Evolutionary conservation across 2,888 invertebrate genomes (phyloP).

Genomic region (Brachylomia viminalis): DNA sequence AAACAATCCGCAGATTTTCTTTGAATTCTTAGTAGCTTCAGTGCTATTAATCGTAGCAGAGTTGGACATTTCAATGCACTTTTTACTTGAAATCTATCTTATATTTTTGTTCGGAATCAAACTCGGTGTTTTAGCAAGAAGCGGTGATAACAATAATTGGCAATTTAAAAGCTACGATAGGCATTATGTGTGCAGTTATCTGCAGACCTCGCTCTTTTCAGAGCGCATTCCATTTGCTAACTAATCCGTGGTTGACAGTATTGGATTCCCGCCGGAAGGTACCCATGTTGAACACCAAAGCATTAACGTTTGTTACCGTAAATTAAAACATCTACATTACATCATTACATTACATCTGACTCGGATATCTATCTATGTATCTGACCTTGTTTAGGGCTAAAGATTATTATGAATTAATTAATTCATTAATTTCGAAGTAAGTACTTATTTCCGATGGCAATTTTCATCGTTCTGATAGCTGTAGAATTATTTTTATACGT

Average conservation of each 20-base stretch:
- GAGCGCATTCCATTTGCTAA: constrained; percentile 32
- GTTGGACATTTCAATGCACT: no score
- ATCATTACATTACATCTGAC: neutral
- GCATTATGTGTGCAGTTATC: neutral
- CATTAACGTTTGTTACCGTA: constrained; percentile 26
- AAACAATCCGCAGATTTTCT: neutral
- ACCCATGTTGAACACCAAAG: neutral
- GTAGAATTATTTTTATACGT: neutral
- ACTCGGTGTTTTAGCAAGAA: neutral
- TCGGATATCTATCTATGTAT: no score
- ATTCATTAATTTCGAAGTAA: neutral
- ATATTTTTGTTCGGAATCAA: no score
- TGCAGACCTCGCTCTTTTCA: neutral
- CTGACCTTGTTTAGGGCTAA: neutral
- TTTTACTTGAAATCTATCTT: neutral
- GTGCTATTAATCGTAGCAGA: no score
- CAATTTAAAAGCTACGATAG: no score
- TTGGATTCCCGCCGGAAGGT: constrained; percentile 1
- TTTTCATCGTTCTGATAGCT: neutral
- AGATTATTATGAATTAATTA: constrained; percentile 6
- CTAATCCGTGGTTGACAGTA: neutral
- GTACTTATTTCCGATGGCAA: neutral
- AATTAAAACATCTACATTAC: no score
- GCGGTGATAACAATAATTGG: neutral
- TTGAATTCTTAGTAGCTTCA: neutral